Conservation (phyloP, 1,140 invertebrate species). For the Marisa cornuarietis region DNA sequence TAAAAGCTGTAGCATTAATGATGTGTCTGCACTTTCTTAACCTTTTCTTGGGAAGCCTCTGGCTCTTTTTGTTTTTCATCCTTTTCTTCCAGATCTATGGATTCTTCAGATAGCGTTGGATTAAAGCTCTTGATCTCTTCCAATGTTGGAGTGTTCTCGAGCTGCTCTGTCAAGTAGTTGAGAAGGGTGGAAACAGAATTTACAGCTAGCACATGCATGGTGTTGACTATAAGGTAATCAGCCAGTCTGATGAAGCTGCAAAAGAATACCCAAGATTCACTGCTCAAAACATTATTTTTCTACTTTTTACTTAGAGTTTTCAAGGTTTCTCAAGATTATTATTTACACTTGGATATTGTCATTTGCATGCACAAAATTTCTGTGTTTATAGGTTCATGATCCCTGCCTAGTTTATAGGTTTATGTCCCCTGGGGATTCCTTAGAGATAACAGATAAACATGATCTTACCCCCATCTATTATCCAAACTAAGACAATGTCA, state of each 20-base stretch:
- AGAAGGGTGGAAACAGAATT: conserved; percentile 75
- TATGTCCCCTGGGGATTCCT: too few species aligned
- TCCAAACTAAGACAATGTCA: too few species aligned
- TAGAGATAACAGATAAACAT: too few species aligned
- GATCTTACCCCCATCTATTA: too few species aligned
- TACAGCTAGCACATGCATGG: conserved; percentile 74
- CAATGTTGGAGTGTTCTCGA: conserved; percentile 70
- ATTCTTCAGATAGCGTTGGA: conserved; percentile 51
- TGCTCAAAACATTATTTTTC: too few species aligned
- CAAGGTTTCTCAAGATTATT: too few species aligned
- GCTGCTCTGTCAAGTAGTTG: conserved; percentile 71
- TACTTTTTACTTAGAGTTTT: background rate
- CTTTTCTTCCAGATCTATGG: conserved; percentile 45
- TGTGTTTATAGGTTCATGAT: too few species aligned
- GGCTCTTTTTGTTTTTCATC: conserved; percentile 20
- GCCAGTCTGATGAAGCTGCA: conserved; percentile 78
- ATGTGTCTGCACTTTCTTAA: too few species aligned
- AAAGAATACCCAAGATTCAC: background rate
- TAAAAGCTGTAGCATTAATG: too few species aligned
- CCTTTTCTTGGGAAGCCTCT: background rate
- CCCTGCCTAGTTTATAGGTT: too few species aligned
- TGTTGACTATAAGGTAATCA: conserved; percentile 79
- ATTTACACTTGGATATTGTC: too few species aligned
- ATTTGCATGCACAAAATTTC: too few species aligned
- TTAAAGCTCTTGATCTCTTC: conserved; percentile 58